phyloP scores from a whole-genome alignment of 2,888 invertebrate genomes.

The Ochlodes sylvanus region DNA sequence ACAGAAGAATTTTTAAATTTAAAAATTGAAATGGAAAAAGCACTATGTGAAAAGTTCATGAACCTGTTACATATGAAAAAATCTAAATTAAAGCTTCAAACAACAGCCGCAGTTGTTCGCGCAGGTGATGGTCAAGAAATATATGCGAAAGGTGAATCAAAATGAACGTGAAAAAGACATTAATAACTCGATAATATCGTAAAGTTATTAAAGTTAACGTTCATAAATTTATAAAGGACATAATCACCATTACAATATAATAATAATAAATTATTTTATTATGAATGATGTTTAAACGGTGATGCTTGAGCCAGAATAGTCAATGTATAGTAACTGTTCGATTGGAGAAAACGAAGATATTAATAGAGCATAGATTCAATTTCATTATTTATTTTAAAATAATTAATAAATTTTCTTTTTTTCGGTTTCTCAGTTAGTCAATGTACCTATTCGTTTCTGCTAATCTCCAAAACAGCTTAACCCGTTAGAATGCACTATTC shows the following conservation, averaged over 20 bases:
- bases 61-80: conserved; percentile 56
- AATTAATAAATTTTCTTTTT: too few species aligned
- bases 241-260: conserved; percentile 15
- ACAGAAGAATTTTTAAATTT: conserved; percentile 69
- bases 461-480: too few species aligned
- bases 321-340: too few species aligned
- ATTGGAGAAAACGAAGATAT: too few species aligned
- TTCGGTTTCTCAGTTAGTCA: too few species aligned
- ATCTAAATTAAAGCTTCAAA: conserved; percentile 47
- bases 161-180: not conserved
- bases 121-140: not conserved
- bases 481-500: too few species aligned
- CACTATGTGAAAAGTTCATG: conserved; percentile 64
- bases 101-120: not conserved
- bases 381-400: too few species aligned
- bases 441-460: too few species aligned
- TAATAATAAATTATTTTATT: not conserved
- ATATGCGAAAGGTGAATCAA: conserved; percentile 5
- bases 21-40: conserved; percentile 71
- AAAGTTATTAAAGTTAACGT: too few species aligned
- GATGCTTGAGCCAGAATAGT: not conserved
- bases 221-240: not conserved
- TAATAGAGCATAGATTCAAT: too few species aligned
- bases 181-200: too few species aligned
- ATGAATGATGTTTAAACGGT: not conserved